Evolutionary conservation across 1,140 invertebrate species (phyloP).

Genomic region (Bombus breviceps): DNA sequence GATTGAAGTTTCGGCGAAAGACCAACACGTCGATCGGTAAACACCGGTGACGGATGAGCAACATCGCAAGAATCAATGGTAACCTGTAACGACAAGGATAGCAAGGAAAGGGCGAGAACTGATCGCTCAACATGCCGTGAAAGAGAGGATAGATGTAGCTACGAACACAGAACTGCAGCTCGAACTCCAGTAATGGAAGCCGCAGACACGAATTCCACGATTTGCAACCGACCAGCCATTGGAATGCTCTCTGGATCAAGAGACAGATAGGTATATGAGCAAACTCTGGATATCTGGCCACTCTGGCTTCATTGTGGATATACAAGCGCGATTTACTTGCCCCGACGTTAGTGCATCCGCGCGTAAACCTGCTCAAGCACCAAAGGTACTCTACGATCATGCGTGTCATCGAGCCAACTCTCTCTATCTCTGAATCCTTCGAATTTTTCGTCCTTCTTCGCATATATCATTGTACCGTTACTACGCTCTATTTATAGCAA

Average conservation of each 20-base stretch:
- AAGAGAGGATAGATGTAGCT: constrained; percentile 12
- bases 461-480: too few species aligned
- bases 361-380: not conserved
- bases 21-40: not conserved
- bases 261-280: constrained; percentile 48
- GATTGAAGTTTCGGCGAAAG: not conserved
- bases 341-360: not conserved
- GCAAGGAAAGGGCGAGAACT: constrained; percentile 12
- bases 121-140: not conserved
- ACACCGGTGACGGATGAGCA: constrained; percentile 23
- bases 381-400: not conserved
- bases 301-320: constrained; percentile 14
- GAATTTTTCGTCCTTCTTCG: not conserved
- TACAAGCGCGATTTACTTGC: not conserved
- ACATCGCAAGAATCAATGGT: not conserved
- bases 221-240: constrained; percentile 46
- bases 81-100: constrained; percentile 2
- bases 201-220: constrained; percentile 51
- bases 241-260: constrained; percentile 47
- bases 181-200: constrained; percentile 50
- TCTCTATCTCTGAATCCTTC: not conserved
- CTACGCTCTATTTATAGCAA: too few species aligned
- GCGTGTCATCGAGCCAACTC: not conserved
- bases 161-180: constrained; percentile 13
- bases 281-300: constrained; percentile 24